A percentile compares a stretch with the other conserved stretches of the same genome.
These are phyloP conservation scores for Crambe crambe DNA, from an alignment of 37 sponge, comb jelly and placozoan genomes.

Conservation along the genomic window DNA sequence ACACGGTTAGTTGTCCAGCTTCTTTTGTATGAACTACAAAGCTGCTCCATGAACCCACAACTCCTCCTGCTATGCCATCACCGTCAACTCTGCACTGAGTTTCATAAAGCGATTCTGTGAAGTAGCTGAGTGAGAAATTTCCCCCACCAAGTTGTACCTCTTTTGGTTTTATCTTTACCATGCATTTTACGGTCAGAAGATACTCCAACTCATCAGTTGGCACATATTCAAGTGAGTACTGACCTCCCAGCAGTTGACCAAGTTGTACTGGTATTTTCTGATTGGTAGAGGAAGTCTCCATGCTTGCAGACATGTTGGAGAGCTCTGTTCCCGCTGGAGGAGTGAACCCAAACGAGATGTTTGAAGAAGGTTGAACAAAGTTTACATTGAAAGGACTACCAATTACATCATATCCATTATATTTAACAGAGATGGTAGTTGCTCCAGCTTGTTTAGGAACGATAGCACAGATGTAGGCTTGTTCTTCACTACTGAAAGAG, in stretches of 20 bases:
- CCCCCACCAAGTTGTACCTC: conserved; percentile 53
- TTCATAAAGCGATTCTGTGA: neutral
- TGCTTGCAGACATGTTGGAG: conserved; percentile 30
- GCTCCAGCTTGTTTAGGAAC: conserved; percentile 13
- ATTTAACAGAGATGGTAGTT: conserved; percentile 21
- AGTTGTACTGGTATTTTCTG: conserved; percentile 27
- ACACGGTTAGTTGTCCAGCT: conserved; percentile 46
- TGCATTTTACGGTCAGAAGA: conserved; percentile 43
- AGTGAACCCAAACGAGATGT: conserved; percentile 6
- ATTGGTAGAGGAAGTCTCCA: conserved; percentile 15
- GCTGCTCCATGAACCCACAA: conserved; percentile 24
- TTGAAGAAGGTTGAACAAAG: conserved; percentile 16
- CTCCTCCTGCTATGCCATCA: conserved; percentile 43
- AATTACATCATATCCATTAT: conserved; percentile 49
- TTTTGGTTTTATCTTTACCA: conserved; percentile 39
- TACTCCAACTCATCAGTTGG: conserved; percentile 53
- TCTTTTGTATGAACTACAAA: conserved; percentile 57
- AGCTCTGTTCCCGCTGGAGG: conserved; percentile 29
- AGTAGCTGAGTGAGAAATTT: conserved; percentile 61
- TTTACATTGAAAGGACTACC: conserved; percentile 70
- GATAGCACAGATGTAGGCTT: conserved; percentile 35
- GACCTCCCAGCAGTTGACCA: conserved; percentile 37
- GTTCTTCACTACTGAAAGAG: conserved; percentile 1
- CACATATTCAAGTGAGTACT: conserved; percentile 41
- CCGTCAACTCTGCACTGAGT: conserved; percentile 60